These are phyloP conservation scores for Vulpes lagopus DNA, from an alignment of 2,113 vertebrate species.

Conservation along the genomic window DNA sequence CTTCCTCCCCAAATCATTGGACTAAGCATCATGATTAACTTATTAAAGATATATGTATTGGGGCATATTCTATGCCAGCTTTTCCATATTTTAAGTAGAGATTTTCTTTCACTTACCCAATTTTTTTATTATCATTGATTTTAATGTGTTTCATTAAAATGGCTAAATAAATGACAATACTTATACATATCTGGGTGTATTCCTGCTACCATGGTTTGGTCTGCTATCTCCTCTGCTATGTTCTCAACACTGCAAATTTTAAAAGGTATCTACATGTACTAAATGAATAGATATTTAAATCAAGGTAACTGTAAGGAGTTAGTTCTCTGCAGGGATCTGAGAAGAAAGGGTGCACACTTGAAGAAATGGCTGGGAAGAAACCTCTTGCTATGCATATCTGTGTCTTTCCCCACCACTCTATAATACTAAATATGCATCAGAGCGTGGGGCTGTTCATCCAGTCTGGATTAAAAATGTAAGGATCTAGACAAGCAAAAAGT, in stretches of 20 bases:
- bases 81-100: neutral
- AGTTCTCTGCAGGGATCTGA: neutral
- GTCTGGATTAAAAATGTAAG: neutral
- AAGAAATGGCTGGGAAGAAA: neutral
- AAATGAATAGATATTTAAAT: neutral
- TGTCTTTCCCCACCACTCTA: neutral
- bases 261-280: neutral
- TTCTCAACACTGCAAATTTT: neutral
- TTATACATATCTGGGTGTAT: neutral
- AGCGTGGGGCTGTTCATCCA: neutral
- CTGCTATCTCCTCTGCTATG: neutral
- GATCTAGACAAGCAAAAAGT: neutral
- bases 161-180: neutral
- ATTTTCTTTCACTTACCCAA: neutral
- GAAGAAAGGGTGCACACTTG: neutral
- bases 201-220: neutral
- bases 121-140: neutral
- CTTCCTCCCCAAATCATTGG: neutral
- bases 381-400: neutral
- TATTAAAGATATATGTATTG: neutral
- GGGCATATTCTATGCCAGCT: neutral
- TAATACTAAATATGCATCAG: neutral
- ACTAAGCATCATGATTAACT: neutral
- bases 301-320: neutral
- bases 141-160: constrained; percentile 5